phyloP scores from a whole-genome alignment of 2,888 invertebrate genomes.

The Eledone cirrhosa region DNA sequence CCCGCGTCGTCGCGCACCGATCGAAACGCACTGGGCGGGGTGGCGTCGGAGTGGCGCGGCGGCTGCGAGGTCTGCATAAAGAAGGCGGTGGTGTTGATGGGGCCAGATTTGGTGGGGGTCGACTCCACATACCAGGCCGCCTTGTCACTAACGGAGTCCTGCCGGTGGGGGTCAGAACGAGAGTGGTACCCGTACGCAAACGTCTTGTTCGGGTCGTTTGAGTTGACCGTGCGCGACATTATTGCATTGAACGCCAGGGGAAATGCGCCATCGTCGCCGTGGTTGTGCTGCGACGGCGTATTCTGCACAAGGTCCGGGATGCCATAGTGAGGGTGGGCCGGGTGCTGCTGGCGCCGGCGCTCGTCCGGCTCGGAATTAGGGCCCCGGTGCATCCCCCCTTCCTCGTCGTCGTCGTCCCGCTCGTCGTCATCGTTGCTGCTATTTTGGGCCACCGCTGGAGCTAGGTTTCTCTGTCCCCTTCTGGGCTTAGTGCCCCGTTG shows the following conservation, averaged over 20 bases:
- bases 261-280: background rate
- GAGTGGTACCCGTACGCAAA: constrained; percentile 12
- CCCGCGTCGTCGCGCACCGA: no score
- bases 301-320: constrained; percentile 25
- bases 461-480: no score
- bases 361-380: no score
- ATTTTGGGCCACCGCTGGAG: no score
- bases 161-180: background rate
- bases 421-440: no score
- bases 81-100: constrained; percentile 43
- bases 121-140: constrained; percentile 53
- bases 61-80: constrained; percentile 38
- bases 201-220: constrained; percentile 7
- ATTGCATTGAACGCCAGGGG: constrained; percentile 21
- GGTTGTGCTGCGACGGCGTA: background rate
- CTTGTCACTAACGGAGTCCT: constrained; percentile 36
- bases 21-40: background rate
- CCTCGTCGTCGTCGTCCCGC: no score
- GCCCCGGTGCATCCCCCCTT: no score
- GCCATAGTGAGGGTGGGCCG: background rate
- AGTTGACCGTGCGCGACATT: background rate
- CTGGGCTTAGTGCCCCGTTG: no score
- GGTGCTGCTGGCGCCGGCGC: no score
- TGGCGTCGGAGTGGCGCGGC: background rate
- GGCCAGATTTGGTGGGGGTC: constrained; percentile 46